Base-by-base conservation (phyloP, 2,888 invertebrate genomes). In the Cenopis cana region DNA sequence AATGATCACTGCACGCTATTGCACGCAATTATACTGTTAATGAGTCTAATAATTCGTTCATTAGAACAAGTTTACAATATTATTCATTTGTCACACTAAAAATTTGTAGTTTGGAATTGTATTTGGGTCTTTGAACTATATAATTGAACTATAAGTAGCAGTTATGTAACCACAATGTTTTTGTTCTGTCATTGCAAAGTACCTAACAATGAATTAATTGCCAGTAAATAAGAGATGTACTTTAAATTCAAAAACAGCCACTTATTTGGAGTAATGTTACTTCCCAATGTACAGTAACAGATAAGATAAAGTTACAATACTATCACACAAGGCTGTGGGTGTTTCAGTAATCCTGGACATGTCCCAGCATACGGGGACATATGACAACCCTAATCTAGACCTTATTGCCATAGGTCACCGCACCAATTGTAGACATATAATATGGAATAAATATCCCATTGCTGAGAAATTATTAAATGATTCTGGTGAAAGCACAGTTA, bases 131-230 rank as follows among this genome's bases (percentile, higher is more conserved):
- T 46, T 61, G 20, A n/a, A 29, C 10, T 24, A 36, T 6, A 36
- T 64, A 64, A 64, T 52, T 52, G n/a, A 18, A 18, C 36, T 29
- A 29, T 36, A 14, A 41, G 41, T 46, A 29, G 6, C 20, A 24
- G 36, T 64, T 64, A 54, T 64, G 64, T 54, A 64, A 64, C 33
- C 62, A 52, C 14, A 14, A 36, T 62, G 17, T 29, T 62, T 33
- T 49, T 36, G 36, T 38, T 64, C 11, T 29, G 24, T n/a, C 11
- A 18, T 33, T 36, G 20, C 20, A 52, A 38, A 41, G 4, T 29
- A n/a, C n/a, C n/a, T 41, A 55, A 41, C 12, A 10, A 18, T 46
- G 29, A 18, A 66, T 56, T 29, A 20, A 24, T 33, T 12, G 18
- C 56, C 9, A 33, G 5, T 10, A 18, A 29, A 56, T 56, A 20